Percentiles rank a stretch among this genome's conserved stretches.
Conservation (phyloP, 2,888 invertebrate genomes). For the Cerceris ruficornis region DNA sequence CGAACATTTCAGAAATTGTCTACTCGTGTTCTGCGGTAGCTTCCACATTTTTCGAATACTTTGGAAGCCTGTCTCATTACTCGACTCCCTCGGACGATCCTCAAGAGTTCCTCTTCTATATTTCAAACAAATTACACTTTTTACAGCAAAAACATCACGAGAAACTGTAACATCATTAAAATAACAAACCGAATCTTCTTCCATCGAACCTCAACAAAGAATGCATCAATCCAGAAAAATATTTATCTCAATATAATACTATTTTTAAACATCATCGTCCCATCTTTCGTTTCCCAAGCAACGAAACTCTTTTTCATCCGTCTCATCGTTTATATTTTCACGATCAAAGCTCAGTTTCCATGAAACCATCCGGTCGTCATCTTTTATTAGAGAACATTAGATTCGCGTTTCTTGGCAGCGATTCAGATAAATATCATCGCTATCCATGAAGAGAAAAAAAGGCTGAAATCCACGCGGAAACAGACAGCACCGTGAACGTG, state of each 20-base stretch:
- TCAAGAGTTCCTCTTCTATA: background rate
- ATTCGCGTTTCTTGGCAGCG: background rate
- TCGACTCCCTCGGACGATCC: background rate
- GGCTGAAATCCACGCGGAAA: constrained; percentile 41
- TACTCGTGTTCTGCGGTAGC: constrained; percentile 23
- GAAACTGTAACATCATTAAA: no score
- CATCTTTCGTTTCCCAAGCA: no score
- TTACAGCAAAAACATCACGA: no score
- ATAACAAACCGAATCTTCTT: no score
- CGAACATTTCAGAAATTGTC: constrained; percentile 34
- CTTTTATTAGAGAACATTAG: background rate
- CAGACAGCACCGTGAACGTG: constrained; percentile 20
- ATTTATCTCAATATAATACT: no score
- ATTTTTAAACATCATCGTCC: no score
- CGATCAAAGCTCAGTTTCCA: no score
- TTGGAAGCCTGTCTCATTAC: constrained; percentile 26
- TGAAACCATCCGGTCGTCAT: background rate
- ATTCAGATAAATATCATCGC: constrained; percentile 17
- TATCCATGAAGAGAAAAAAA: constrained; percentile 41
- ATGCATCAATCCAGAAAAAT: no score
- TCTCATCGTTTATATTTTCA: no score
- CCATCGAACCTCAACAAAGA: no score
- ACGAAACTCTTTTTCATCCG: no score
- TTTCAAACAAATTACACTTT: background rate
- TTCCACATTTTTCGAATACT: constrained; percentile 34